Evolutionary conservation across 2,113 vertebrate species (phyloP).

Genomic region (Ictalurus furcatus): DNA sequence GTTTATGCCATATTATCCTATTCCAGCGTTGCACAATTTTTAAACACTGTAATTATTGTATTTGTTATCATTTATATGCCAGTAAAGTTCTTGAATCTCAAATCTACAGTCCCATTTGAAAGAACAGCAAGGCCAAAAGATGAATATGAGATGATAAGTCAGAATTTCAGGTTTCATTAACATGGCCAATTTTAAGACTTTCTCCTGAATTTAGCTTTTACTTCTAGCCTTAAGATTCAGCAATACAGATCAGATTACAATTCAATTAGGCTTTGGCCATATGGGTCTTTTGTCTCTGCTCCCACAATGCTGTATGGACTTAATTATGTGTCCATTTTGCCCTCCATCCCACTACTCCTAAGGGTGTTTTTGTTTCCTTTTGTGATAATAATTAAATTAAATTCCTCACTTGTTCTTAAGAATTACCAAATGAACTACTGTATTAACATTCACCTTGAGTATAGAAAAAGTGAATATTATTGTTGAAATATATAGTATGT

Average conservation of each 20-base stretch:
- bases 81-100: too few relatives aligned
- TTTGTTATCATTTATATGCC: too few relatives aligned
- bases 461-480: background rate
- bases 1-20: too few relatives aligned
- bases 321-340: slow-evolving; percentile 6
- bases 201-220: background rate
- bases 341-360: background rate
- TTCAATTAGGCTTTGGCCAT: background rate
- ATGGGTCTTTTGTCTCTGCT: background rate
- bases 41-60: too few relatives aligned
- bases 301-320: background rate
- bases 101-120: too few relatives aligned
- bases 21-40: too few relatives aligned
- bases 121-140: background rate
- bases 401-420: background rate
- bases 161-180: background rate
- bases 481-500: background rate
- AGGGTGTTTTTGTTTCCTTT: background rate
- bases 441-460: background rate
- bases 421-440: background rate
- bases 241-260: background rate
- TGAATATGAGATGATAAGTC: background rate
- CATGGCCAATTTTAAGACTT: background rate
- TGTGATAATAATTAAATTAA: background rate
- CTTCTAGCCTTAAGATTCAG: background rate